Percentiles rank a stretch among this genome's conserved stretches.
phyloP scores from a whole-genome alignment of 2,888 invertebrate genomes.

The Leucophenga maculata region DNA sequence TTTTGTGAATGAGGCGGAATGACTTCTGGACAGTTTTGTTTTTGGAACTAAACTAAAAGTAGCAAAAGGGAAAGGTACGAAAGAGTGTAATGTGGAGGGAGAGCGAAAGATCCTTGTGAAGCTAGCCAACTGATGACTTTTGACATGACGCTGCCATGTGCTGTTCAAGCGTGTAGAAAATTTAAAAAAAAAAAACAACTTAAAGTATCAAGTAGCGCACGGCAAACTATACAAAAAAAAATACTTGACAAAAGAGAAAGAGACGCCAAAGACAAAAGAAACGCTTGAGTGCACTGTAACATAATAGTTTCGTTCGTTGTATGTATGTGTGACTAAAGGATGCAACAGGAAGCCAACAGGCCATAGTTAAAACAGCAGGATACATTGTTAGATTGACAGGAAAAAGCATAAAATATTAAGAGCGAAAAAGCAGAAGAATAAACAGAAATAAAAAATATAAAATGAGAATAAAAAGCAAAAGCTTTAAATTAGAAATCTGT shows the following conservation, averaged over 20 bases:
- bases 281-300: not conserved
- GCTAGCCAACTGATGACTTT: no score
- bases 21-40: no score
- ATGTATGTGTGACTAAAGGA: not conserved
- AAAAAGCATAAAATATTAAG: not conserved
- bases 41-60: no score
- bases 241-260: not conserved
- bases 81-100: no score
- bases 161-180: not conserved
- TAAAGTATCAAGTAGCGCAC: not conserved
- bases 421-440: not conserved
- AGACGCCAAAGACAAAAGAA: no score
- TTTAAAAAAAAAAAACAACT: not conserved
- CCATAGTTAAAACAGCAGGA: not conserved
- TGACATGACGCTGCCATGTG: not conserved
- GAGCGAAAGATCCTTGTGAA: no score
- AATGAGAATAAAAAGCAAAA: no score
- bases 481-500: no score
- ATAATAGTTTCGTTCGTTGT: not conserved
- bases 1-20: no score
- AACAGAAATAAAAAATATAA: no score
- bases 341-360: conserved; percentile 16
- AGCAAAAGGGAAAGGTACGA: no score
- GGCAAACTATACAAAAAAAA: not conserved
- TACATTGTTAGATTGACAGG: not conserved